A percentile compares a stretch with the other conserved stretches of the same genome.
phyloP scores from a whole-genome alignment of 92 coral and sea anemone genomes.

The Virgularia gustaviana region DNA sequence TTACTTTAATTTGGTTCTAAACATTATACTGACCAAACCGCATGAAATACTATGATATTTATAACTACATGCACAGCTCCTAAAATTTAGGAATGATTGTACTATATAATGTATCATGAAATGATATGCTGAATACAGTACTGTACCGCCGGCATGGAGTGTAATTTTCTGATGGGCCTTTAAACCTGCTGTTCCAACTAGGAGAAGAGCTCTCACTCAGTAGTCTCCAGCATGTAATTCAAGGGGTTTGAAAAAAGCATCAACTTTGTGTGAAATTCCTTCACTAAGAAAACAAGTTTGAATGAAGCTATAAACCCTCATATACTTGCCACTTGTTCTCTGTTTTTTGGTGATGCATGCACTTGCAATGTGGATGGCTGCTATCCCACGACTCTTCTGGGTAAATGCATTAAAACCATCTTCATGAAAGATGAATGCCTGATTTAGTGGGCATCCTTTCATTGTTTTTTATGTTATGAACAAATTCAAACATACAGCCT shows the following conservation, averaged over 20 bases:
- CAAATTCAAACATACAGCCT: slow-evolving; percentile 46
- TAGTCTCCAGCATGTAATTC: slow-evolving; percentile 43
- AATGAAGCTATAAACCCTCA: slow-evolving; percentile 41
- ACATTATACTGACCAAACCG: too few relatives aligned
- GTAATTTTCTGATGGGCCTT: slow-evolving; percentile 61
- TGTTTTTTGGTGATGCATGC: slow-evolving; percentile 47
- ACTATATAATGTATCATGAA: background rate
- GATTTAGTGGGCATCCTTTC: slow-evolving; percentile 55
- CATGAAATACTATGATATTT: too few relatives aligned
- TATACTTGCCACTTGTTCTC: slow-evolving; percentile 37
- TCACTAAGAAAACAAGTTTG: slow-evolving; percentile 50
- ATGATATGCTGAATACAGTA: background rate
- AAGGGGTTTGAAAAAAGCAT: slow-evolving; percentile 62
- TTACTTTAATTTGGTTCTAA: too few relatives aligned
- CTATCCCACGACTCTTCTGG: slow-evolving; percentile 49
- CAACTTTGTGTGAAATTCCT: slow-evolving; percentile 60
- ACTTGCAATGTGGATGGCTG: slow-evolving; percentile 51
- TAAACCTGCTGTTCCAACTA: slow-evolving; percentile 62
- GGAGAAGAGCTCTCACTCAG: slow-evolving; percentile 51
- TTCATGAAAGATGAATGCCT: slow-evolving; percentile 55
- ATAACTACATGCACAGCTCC: too few relatives aligned
- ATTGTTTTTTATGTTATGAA: slow-evolving; percentile 24
- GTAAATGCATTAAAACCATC: slow-evolving; percentile 60
- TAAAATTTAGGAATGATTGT: too few relatives aligned
- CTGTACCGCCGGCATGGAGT: slow-evolving; percentile 61